These are phyloP conservation scores for Myotis pilosus DNA, from an alignment of 2,797 vertebrate species.

Conservation along the genomic window DNA sequence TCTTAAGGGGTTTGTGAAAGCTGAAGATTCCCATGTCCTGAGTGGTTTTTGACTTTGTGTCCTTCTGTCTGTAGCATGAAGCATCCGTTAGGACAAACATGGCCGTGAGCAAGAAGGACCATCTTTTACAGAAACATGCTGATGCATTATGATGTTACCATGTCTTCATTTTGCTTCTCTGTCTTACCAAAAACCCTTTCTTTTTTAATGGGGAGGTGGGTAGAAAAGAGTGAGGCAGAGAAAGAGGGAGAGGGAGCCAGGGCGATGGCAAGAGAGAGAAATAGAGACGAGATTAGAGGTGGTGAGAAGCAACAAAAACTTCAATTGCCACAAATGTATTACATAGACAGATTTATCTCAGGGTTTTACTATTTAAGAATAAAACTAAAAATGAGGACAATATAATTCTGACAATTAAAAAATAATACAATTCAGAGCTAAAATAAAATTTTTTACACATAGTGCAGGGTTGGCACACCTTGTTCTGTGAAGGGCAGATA, in stretches of 20 bases:
- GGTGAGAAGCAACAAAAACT: background rate
- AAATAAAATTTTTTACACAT: background rate
- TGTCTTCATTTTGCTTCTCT: background rate
- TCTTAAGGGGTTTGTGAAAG: background rate
- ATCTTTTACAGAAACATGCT: background rate
- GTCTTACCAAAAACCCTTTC: background rate
- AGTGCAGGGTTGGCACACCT: background rate
- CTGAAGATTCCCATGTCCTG: background rate
- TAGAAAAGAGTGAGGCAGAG: background rate
- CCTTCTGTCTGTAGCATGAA: background rate
- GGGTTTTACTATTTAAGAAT: background rate
- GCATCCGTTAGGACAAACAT: background rate
- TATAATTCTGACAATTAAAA: constrained; percentile 25
- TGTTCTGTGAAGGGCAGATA: background rate
- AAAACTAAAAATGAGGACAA: background rate
- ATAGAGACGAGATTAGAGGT: background rate
- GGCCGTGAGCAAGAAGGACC: background rate
- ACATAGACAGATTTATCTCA: background rate
- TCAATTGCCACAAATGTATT: background rate
- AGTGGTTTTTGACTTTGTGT: background rate
- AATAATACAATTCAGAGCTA: background rate
- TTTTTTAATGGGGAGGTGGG: background rate
- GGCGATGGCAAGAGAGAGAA: background rate
- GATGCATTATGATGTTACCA: background rate
- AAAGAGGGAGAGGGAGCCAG: background rate